Percentiles rank a stretch among this genome's conserved stretches.
Conservation (phyloP, 2,888 invertebrate species). For the Plebejus melissa region DNA sequence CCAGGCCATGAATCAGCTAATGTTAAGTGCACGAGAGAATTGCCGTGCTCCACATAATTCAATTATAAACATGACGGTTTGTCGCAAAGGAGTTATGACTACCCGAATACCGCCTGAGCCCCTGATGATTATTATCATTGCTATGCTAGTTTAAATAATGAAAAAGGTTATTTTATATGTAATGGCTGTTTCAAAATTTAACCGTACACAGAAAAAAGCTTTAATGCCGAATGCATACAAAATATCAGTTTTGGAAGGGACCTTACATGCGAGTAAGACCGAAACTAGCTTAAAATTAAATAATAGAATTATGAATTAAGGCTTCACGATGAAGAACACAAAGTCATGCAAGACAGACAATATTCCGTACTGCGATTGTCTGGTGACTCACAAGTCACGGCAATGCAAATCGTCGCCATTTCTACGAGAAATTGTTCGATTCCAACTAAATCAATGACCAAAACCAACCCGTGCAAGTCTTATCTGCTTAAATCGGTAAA, state of each 20-base stretch:
- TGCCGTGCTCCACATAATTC: constrained; percentile 66
- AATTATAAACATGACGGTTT: constrained; percentile 63
- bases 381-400: neutral
- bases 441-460: constrained; percentile 5
- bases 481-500: constrained; percentile 51
- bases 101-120: neutral
- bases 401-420: neutral
- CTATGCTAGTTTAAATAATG: neutral
- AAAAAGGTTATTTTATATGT: neutral
- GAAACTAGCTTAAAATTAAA: neutral
- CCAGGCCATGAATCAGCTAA: constrained; percentile 55
- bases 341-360: neutral
- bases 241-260: neutral
- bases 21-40: constrained; percentile 71
- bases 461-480: constrained; percentile 45
- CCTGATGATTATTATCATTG: neutral
- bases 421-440: neutral
- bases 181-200: neutral
- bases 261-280: neutral
- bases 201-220: neutral
- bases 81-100: constrained; percentile 45
- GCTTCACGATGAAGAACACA: neutral
- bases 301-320: neutral
- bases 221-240: neutral
- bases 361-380: neutral